Percentiles rank a stretch among this genome's conserved stretches.
Evolutionary conservation across 2,797 vertebrate species (phyloP).

Genomic region (Zenarchopterus dispar): DNA sequence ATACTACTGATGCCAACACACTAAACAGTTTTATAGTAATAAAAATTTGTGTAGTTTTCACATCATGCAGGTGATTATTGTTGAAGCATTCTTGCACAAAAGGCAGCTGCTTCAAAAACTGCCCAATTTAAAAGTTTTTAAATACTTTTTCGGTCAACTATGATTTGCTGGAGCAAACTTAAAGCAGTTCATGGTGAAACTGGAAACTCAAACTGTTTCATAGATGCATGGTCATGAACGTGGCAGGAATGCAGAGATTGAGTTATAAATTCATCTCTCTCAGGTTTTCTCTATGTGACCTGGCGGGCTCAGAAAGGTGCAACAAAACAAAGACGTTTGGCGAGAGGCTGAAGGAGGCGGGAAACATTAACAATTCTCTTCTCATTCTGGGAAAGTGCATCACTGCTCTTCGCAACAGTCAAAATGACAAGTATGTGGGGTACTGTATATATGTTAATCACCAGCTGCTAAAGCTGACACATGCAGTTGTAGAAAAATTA

Average conservation of each 20-base stretch:
- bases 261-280: background rate
- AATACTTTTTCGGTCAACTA: no score
- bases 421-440: constrained; percentile 81
- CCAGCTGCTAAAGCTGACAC: background rate
- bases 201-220: background rate
- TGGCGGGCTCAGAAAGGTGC: constrained; percentile 92
- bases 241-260: background rate
- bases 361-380: constrained; percentile 93
- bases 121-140: no score
- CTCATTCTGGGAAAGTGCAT: constrained; percentile 94
- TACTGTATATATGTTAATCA: no score
- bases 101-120: no score
- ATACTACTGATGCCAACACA: no score
- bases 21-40: no score
- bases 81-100: no score
- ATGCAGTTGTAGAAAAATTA: no score
- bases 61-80: no score
- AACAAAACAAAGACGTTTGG: constrained; percentile 91
- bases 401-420: constrained; percentile 85
- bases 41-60: no score
- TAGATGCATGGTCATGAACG: background rate
- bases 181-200: background rate
- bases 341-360: constrained; percentile 90
- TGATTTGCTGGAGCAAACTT: no score
- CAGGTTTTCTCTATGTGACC: constrained; percentile 91